Evolutionary conservation across 1,140 invertebrate genomes (phyloP), one percentile per base, ranked within the genome.

Genomic region (Brachionus rubens): DNA sequence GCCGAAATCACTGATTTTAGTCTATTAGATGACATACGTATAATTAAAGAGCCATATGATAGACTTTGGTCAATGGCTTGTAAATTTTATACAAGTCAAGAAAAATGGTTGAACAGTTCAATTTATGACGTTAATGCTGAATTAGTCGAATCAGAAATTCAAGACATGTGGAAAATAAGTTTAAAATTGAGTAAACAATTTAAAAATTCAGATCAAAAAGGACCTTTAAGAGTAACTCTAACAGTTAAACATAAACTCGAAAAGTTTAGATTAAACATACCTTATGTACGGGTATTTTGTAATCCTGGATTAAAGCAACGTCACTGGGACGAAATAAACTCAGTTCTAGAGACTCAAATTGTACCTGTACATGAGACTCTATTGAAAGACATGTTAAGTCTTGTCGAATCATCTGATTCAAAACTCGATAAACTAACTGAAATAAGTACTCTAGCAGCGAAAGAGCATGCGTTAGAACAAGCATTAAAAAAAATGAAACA

Each of bases 1-100:
- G 91, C 79, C 88, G 91, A 77, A 83, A 91, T 78, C 91, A 92
- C 72, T 83, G 88, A 21, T 92, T 96, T 80, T 90, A 90, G 59
- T 90, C 91, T 77, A 92, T 91, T 97, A 5, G 87, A 89, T 33
- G 85, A 87, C 75, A 92, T 96, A 89, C 85, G 92, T 46, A 83
- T 87, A 1, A 86, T 89, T 36, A 89, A 95, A 48, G 92, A 96
- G 48, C 92, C 91, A 5, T 94, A 93, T 83, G 90, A 94, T 80
- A 91, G 90, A 80, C 86, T 98, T 10, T 98, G 95, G 95, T 91
- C 91, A 79, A 94, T 91, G 0, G 90, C 92, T 0, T 88, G 89
- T 76, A 88, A 90, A 78, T 97, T 96, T 83, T 90, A 93, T 79
- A 87, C 89, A 62, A 90, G 91, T 79, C 91, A 94, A 81, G 86